Conservation (phyloP, 2,888 invertebrate species). For the Apodemia zela region DNA sequence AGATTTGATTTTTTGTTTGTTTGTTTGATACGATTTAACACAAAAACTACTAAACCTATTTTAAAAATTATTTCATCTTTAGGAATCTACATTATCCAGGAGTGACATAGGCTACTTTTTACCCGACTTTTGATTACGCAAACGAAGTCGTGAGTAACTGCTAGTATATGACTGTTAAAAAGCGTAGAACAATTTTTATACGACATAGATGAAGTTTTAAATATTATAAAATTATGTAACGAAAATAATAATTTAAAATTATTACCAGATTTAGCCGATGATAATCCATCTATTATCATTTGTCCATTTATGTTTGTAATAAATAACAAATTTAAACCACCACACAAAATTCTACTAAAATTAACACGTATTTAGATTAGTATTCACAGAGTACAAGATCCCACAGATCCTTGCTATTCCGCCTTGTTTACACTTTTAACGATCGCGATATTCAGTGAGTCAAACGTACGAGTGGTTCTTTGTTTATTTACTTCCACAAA, state of each 20-base stretch:
- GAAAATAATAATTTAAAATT: neutral
- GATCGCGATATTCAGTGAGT: conserved; percentile 41
- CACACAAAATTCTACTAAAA: neutral
- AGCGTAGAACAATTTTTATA: too few relatives aligned
- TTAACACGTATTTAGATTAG: neutral
- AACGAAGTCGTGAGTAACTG: too few relatives aligned
- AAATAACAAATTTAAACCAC: neutral
- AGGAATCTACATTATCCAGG: too few relatives aligned
- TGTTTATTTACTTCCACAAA: conserved; percentile 56
- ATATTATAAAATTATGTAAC: too few relatives aligned
- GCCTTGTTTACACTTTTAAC: conserved; percentile 43
- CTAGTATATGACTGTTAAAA: too few relatives aligned
- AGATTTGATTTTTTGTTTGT: too few relatives aligned
- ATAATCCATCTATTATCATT: neutral
- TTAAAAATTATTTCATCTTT: too few relatives aligned
- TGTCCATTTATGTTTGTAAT: neutral
- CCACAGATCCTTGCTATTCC: conserved; percentile 23
- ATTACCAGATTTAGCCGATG: neutral
- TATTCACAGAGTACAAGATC: conserved; percentile 16
- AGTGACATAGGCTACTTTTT: too few relatives aligned
- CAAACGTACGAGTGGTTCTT: conserved; percentile 40
- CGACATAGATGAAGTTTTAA: too few relatives aligned
- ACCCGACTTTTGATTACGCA: too few relatives aligned
- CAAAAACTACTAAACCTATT: too few relatives aligned
- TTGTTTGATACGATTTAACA: too few relatives aligned